These are phyloP conservation scores for Halcyon malimbica DNA, from an alignment of 2,113 vertebrate species.

Conservation along the genomic window DNA sequence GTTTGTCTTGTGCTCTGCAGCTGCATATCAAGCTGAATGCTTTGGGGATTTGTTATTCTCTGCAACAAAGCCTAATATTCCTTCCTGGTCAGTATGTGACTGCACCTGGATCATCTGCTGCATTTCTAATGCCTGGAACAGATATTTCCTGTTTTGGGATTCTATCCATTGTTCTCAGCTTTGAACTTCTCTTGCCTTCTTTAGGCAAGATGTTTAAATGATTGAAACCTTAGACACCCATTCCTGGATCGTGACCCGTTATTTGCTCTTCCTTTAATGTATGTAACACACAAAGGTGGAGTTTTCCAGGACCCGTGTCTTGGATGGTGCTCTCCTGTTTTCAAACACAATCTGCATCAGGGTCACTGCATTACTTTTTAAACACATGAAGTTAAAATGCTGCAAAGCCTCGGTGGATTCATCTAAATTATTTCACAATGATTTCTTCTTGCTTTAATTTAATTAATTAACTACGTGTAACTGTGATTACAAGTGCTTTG, in stretches of 20 bases:
- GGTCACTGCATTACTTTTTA: neutral
- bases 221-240: neutral
- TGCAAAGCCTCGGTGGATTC: neutral
- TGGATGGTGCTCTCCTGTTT: neutral
- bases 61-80: slow-evolving; percentile 55
- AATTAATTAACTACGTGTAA: slow-evolving; percentile 45
- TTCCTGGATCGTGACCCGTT: neutral
- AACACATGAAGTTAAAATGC: neutral
- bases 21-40: slow-evolving; percentile 59
- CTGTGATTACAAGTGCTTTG: slow-evolving; percentile 57
- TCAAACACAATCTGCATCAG: neutral
- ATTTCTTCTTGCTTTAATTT: slow-evolving; percentile 61
- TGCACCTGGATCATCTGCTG: slow-evolving; percentile 66
- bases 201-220: slow-evolving; percentile 42
- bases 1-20: slow-evolving; percentile 67
- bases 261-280: neutral
- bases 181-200: slow-evolving; percentile 42
- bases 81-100: slow-evolving; percentile 62
- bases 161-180: slow-evolving; percentile 59
- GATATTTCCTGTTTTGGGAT: slow-evolving; percentile 75
- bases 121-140: slow-evolving; percentile 58
- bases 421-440: slow-evolving; percentile 44
- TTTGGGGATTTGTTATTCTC: slow-evolving; percentile 67
- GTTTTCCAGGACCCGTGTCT: neutral
- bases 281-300: neutral